Evolutionary conservation across 2,113 vertebrate genomes (phyloP), one percentile per base, ranked within the genome.

Genomic region (Monopterus albus): DNA sequence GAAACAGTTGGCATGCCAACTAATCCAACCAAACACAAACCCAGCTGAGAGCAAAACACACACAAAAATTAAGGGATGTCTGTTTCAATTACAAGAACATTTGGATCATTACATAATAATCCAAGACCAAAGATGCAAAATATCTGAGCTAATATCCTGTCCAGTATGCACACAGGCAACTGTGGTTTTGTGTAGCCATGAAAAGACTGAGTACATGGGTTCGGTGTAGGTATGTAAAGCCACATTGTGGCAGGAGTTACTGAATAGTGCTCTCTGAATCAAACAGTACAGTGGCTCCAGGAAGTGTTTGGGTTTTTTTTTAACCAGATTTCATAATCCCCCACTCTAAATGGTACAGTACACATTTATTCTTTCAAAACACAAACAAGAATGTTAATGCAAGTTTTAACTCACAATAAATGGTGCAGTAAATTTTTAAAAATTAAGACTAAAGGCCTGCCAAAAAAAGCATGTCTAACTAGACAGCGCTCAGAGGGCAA

Each of bases 31-130:
- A 31, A 78, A 79, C 57, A 75, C 74, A 68, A 78, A 78, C 72
- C 52, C 29, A 77, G 71, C 81, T 63, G 68, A 79, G 72, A 71
- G 70, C 28, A 64, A 68, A 82, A 72, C 0, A 23, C 61, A 78
- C 43, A 59, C 33, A 62, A 63, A 88, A 82, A 78, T 76, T 72
- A 88, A 80, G 82, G 67, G 66, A 89, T 76, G 89, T 91, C 87
- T 85, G 85, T 87, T 90, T 87, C 70, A 77, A 83, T 92, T 89
- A 86, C 29, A 64, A 69, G 81, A 91, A 78, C 86, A 81, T 88
- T 89, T 73, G 77, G 76, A 83, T 73, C 58, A 67, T 92, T 92
- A 87, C 84, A 81, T 90, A 88, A 92, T 78, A 84, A 79, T 77
- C 76, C 79, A 70, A 61, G 0, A 62, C 26, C 49, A 72, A 85